Evolutionary conservation across 2,888 invertebrate genomes (phyloP).

Genomic region (Lamellibrachia satsuma): DNA sequence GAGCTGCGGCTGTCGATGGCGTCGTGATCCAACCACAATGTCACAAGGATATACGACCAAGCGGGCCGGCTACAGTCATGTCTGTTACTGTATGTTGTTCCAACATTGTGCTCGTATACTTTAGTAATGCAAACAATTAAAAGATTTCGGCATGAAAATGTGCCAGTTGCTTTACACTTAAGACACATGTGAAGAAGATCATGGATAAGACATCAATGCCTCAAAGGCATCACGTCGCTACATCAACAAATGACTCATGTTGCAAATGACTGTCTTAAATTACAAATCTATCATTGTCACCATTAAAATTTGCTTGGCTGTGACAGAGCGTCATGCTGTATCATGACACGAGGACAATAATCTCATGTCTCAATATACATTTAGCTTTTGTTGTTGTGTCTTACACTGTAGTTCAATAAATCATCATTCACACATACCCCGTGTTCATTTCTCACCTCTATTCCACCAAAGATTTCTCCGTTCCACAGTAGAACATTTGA

Average conservation of each 20-base stretch:
- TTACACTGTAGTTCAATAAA: neutral
- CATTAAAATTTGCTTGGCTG: neutral
- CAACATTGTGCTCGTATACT: neutral
- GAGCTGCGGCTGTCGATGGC: neutral
- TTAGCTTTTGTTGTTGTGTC: neutral
- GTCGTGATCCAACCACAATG: neutral
- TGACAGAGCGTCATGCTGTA: neutral
- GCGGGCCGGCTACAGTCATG: neutral
- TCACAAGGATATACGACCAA: neutral
- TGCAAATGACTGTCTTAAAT: neutral
- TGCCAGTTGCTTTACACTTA: neutral
- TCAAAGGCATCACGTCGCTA: neutral
- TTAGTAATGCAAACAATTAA: neutral
- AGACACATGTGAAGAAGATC: neutral
- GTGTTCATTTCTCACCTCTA: constrained; percentile 58
- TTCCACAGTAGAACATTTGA: constrained; percentile 82
- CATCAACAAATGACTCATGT: neutral
- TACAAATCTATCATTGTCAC: neutral
- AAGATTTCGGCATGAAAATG: neutral
- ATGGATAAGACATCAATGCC: neutral
- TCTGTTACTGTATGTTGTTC: neutral
- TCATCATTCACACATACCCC: neutral
- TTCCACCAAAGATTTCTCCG: constrained; percentile 83
- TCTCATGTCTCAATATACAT: neutral
- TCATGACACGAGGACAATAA: neutral